Percentiles rank a stretch among this genome's conserved stretches.
Conservation (phyloP, 2,797 vertebrate genomes). For the Muraenolepis orangiensis region DNA sequence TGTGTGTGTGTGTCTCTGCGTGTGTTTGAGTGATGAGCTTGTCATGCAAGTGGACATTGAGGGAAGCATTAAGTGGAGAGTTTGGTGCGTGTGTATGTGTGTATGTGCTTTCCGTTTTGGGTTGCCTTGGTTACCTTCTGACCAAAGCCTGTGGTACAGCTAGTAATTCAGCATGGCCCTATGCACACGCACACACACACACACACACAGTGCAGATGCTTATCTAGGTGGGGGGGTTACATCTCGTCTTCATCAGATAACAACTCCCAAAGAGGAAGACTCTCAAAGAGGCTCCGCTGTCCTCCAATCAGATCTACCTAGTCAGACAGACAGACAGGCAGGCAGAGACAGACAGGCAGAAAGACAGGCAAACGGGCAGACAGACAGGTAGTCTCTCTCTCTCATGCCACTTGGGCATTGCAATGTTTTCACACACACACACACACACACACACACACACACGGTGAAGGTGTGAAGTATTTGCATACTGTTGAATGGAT, state of each 20-base stretch:
- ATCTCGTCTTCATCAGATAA: conserved; percentile 19
- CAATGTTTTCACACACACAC: neutral
- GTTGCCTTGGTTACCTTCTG: conserved; percentile 60
- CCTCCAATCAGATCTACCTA: conserved; percentile 16
- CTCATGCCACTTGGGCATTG: no score
- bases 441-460: neutral
- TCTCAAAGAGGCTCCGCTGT: neutral
- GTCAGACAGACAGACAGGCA: conserved; percentile 6
- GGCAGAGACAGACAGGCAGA: conserved; percentile 4
- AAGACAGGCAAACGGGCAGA: neutral
- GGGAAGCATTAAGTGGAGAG: neutral
- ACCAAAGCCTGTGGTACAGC: conserved; percentile 14
- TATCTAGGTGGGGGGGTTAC: conserved; percentile 22
- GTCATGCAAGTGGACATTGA: neutral
- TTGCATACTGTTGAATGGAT: no score
- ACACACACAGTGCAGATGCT: conserved; percentile 24
- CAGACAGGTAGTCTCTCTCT: neutral
- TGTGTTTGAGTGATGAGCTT: conserved; percentile 9
- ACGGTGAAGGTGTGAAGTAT: no score
- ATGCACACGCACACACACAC: neutral
- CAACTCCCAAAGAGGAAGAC: no score
- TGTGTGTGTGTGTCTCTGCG: conserved; percentile 9
- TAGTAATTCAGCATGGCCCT: neutral
- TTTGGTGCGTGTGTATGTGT: neutral
- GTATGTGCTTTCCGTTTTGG: conserved; percentile 13